A percentile compares a stretch with the other conserved stretches of the same genome.
phyloP scores from a whole-genome alignment of 2,888 invertebrate species.

The Prosapia bicincta region DNA sequence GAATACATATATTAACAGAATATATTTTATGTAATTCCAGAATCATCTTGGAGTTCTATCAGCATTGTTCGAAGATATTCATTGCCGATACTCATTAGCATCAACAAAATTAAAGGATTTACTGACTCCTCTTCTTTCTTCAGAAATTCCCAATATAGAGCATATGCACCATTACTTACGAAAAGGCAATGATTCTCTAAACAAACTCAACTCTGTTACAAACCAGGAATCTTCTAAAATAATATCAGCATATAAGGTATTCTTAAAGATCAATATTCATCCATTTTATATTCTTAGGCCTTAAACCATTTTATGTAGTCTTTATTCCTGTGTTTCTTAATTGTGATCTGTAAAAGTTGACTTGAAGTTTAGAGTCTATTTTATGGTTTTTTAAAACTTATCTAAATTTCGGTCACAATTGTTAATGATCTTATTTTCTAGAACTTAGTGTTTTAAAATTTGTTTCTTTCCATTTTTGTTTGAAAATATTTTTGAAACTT shows the following conservation, averaged over 20 bases:
- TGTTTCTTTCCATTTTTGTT: too few relatives aligned
- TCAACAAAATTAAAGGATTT: slow-evolving; percentile 79
- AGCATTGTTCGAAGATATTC: slow-evolving; percentile 73
- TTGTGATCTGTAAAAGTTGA: too few relatives aligned
- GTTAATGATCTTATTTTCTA: too few relatives aligned
- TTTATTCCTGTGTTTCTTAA: too few relatives aligned
- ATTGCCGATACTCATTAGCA: slow-evolving; percentile 68
- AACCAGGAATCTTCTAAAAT: slow-evolving; percentile 47
- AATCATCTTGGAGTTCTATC: slow-evolving; percentile 50
- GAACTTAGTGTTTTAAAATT: too few relatives aligned
- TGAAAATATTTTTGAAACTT: too few relatives aligned
- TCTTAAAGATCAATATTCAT: too few relatives aligned
- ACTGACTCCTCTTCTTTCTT: slow-evolving; percentile 69
- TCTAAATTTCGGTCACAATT: too few relatives aligned
- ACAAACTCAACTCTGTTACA: slow-evolving; percentile 48
- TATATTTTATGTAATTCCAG: not conserved
- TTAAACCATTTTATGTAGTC: not conserved
- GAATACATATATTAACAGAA: too few relatives aligned
- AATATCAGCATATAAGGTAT: slow-evolving; percentile 53
- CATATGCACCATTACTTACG: slow-evolving; percentile 80
- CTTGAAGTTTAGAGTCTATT: too few relatives aligned
- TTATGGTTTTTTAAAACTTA: too few relatives aligned
- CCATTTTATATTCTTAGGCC: slow-evolving; percentile 6
- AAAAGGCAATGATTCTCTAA: slow-evolving; percentile 32
- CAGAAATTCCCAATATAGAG: slow-evolving; percentile 77